phyloP scores from a whole-genome alignment of 2,888 invertebrate genomes.

The Creontiades dilutus region DNA sequence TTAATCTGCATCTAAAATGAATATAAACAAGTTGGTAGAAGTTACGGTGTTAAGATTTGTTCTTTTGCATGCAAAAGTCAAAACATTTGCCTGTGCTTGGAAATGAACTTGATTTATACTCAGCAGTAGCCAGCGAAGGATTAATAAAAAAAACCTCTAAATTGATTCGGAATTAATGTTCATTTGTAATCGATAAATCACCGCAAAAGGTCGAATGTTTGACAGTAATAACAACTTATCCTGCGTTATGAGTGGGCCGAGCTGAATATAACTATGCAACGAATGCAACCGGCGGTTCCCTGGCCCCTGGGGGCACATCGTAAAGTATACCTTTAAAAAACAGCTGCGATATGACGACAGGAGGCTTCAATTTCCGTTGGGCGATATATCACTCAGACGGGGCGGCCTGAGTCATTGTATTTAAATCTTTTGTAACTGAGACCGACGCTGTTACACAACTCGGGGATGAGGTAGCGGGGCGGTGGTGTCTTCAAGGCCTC shows the following conservation, averaged over 20 bases:
- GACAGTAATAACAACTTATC: conserved; percentile 47
- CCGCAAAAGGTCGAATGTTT: conserved; percentile 11
- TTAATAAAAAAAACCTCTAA: neutral
- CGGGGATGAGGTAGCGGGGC: conserved; percentile 15
- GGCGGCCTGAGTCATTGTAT: conserved; percentile 49
- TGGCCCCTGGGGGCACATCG: neutral
- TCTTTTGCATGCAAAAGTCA: no score
- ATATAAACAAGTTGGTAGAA: no score
- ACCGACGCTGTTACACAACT: conserved; percentile 30
- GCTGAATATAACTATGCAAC: conserved; percentile 36
- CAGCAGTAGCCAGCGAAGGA: neutral
- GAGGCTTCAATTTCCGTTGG: conserved; percentile 43
- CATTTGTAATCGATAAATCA: conserved; percentile 29
- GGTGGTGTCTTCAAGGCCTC: conserved; percentile 11
- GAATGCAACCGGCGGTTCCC: conserved; percentile 43
- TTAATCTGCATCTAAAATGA: no score
- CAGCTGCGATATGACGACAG: conserved; percentile 47
- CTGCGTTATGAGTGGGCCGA: conserved; percentile 40
- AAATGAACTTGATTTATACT: conserved; percentile 16
- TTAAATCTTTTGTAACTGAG: conserved; percentile 45
- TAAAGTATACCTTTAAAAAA: conserved; percentile 42
- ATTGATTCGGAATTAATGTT: conserved; percentile 21
- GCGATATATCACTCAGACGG: conserved; percentile 43
- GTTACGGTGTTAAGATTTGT: no score
- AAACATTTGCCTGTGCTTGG: neutral